Evolutionary conservation across 2,113 vertebrate genomes (phyloP), one percentile per base, ranked within the genome.

Genomic region (Oxyruncus cristatus): DNA sequence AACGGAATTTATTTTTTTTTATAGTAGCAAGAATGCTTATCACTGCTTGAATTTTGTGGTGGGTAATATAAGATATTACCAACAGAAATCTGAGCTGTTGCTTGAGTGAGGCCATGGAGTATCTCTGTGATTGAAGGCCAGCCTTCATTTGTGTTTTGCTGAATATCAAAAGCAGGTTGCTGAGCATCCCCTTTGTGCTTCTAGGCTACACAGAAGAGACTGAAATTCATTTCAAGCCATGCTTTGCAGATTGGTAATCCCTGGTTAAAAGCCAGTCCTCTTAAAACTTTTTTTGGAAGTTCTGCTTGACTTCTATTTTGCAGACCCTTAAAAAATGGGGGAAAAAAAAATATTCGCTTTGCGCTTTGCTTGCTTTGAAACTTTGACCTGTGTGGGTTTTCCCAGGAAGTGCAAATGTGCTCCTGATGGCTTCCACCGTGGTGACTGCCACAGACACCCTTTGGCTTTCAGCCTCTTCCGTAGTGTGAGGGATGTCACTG

Each of bases 1-100:
- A 9, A 16, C 5, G 8, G 11, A 27, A 0, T 7, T 21, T 12
- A n/a, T 2, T 58, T 12, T 7, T 10, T 2, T n/a, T 12, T 6
- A 30, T 11, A 20, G 8, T 2, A 8, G 16, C 30, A 7, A 37
- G 35, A 50, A 30, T 32, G 13, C 12, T 63, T 2, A 9, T 63
- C 4, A 6, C 12, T 33, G 18, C 0, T 2, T 46, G 21, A 42
- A 3, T 39, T 39, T 70, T 70, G 14, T 61, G 20, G 12, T 53
- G 19, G 6, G 6, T 33, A 21, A 8, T 5, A 1, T 2, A 1
- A 24, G 14, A 39, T 44, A 71, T 41, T 42, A 8, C 14, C 15
- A 47, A 22, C 0, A 68, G n/a, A 9, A 19, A 32, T 42, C 35
- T 52, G 71, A 80, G 35, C 46, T 58, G 11, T n/a, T 77, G 46